Conservation (phyloP, 2,113 vertebrate genomes). For the Saccopteryx leptura region DNA sequence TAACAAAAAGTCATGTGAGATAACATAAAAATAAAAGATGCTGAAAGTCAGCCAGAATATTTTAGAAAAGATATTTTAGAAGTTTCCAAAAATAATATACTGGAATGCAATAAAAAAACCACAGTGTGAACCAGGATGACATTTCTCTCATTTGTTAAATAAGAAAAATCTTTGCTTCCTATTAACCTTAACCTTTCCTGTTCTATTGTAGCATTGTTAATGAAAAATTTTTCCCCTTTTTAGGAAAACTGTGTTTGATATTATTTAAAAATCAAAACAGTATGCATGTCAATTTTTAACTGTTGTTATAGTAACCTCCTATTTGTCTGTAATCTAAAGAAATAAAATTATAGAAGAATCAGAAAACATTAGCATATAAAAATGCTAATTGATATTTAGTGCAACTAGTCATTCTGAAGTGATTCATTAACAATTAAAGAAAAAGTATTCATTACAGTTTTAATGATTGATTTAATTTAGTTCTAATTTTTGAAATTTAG, state of each 20-base stretch:
- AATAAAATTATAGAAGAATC: slow-evolving; percentile 1
- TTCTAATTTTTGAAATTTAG: slow-evolving; percentile 47
- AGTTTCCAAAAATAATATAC: slow-evolving; percentile 73
- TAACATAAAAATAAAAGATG: slow-evolving; percentile 78
- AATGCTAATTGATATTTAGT: background rate
- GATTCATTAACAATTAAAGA: slow-evolving; percentile 47
- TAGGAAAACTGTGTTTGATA: background rate
- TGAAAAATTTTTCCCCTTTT: background rate
- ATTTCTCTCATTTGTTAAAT: slow-evolving; percentile 69
- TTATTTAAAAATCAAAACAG: slow-evolving; percentile 15
- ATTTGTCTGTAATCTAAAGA: background rate
- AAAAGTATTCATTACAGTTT: background rate
- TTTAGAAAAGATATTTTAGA: slow-evolving; percentile 75
- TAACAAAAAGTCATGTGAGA: slow-evolving; percentile 37
- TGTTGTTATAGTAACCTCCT: background rate
- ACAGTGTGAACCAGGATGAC: slow-evolving; percentile 58
- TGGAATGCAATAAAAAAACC: slow-evolving; percentile 36
- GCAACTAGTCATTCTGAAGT: background rate
- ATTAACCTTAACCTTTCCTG: background rate
- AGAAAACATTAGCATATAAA: background rate
- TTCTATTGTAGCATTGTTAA: background rate
- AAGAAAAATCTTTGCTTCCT: slow-evolving; percentile 41
- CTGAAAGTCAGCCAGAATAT: slow-evolving; percentile 77
- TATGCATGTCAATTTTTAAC: background rate
- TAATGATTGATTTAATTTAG: slow-evolving; percentile 52